These are phyloP conservation scores for Leucophenga varia DNA, from an alignment of 1,140 invertebrate species.

Conservation along the genomic window DNA sequence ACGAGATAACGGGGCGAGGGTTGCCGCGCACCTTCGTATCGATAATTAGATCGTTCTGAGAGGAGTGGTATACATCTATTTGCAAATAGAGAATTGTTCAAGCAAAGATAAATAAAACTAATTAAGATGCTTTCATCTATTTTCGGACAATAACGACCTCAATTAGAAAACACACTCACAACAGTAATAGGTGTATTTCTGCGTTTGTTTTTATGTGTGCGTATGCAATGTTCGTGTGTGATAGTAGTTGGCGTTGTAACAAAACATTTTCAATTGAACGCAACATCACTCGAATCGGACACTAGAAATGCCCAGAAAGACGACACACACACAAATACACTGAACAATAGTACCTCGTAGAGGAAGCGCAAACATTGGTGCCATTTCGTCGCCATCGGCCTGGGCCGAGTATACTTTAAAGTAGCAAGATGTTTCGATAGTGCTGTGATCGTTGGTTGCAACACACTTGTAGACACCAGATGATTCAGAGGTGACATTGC, in stretches of 20 bases:
- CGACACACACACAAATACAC: too few relatives aligned
- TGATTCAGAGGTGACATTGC: slow-evolving; percentile 33
- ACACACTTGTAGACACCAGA: slow-evolving; percentile 53
- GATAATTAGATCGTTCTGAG: slow-evolving; percentile 72
- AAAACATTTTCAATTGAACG: slow-evolving; percentile 14
- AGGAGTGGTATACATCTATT: slow-evolving; percentile 68
- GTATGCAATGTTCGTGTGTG: slow-evolving; percentile 4
- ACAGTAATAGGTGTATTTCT: not conserved
- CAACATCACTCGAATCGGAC: slow-evolving; percentile 6
- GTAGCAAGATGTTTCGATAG: slow-evolving; percentile 55
- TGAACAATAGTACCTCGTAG: slow-evolving; percentile 47
- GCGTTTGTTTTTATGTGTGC: slow-evolving; percentile 7
- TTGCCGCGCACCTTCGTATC: slow-evolving; percentile 75
- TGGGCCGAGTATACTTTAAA: slow-evolving; percentile 53
- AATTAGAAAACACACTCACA: slow-evolving; percentile 25
- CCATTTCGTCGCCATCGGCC: slow-evolving; percentile 50
- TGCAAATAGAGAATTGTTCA: slow-evolving; percentile 8
- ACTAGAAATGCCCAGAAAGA: not conserved
- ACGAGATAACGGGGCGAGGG: slow-evolving; percentile 73
- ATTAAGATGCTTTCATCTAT: slow-evolving; percentile 21
- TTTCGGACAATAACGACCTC: slow-evolving; percentile 39
- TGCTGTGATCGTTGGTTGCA: slow-evolving; percentile 47
- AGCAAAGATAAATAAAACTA: slow-evolving; percentile 29
- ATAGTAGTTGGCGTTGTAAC: slow-evolving; percentile 28
- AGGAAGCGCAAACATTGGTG: slow-evolving; percentile 52